A percentile compares a stretch with the other conserved stretches of the same genome.
Evolutionary conservation across 1,140 invertebrate genomes (phyloP).

Genomic region (Zaprionus nigranus): DNA sequence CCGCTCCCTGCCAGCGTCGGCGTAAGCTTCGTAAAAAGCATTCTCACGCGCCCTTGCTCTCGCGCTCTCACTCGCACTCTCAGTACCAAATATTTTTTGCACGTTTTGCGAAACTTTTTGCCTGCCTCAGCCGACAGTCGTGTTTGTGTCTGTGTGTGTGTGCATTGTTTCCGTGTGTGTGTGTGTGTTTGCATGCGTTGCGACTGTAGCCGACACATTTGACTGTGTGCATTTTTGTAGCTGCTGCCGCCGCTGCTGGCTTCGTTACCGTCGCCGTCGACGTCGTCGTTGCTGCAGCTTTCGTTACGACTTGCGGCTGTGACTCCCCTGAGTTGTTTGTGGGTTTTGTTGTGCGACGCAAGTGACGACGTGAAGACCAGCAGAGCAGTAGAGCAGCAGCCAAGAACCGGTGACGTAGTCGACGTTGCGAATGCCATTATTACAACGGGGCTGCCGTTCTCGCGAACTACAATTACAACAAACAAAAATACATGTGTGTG

Average conservation of each 20-base stretch:
- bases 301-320: conserved; percentile 72
- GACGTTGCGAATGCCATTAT: conserved; percentile 81
- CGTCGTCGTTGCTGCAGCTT: conserved; percentile 63
- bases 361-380: conserved; percentile 80
- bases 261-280: conserved; percentile 29
- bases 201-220: conserved; percentile 55
- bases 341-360: conserved; percentile 83
- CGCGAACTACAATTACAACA: conserved; percentile 31
- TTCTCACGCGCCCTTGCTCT: conserved; percentile 27
- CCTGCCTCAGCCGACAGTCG: conserved; percentile 49
- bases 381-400: conserved; percentile 62
- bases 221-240: conserved; percentile 76
- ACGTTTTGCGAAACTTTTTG: conserved; percentile 69
- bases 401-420: conserved; percentile 81
- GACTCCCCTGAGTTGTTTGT: conserved; percentile 76
- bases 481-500: conserved; percentile 27
- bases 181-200: conserved; percentile 61
- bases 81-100: conserved; percentile 54
- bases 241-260: conserved; percentile 21
- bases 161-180: too few relatives aligned
- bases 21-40: conserved; percentile 20
- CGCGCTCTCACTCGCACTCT: conserved; percentile 26
- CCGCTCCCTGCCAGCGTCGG: conserved; percentile 54
- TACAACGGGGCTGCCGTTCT: conserved; percentile 80
- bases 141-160: conserved; percentile 37